Conservation (phyloP, 2,113 vertebrate genomes). For the Anoplopoma fimbria region DNA sequence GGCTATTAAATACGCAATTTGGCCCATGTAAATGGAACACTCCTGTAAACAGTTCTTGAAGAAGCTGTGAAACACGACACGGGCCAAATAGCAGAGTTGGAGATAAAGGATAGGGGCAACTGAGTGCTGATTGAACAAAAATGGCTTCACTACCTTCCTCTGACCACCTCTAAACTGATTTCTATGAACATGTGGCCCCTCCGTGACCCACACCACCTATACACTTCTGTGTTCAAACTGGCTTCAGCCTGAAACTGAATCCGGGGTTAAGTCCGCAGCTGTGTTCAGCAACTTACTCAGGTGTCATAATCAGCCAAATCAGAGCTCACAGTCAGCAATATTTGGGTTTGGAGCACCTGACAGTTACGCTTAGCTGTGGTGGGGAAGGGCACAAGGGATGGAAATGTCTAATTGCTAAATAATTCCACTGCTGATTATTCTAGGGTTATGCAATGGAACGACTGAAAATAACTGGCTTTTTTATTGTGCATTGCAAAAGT, state of each 20-base stretch:
- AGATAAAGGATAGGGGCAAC: conserved; percentile 79
- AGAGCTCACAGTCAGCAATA: conserved; percentile 55
- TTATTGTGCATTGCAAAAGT: neutral
- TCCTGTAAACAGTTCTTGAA: conserved; percentile 82
- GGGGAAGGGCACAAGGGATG: conserved; percentile 3
- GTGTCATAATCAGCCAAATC: conserved; percentile 62
- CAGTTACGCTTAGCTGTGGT: conserved; percentile 35
- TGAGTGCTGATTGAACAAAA: conserved; percentile 76
- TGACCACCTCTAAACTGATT: conserved; percentile 62
- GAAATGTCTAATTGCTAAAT: conserved; percentile 44
- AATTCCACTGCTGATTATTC: conserved; percentile 28
- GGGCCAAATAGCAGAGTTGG: conserved; percentile 80
- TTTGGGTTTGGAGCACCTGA: conserved; percentile 55
- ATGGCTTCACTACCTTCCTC: conserved; percentile 56
- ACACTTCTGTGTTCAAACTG: conserved; percentile 44
- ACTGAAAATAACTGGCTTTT: neutral
- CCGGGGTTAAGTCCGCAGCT: conserved; percentile 49
- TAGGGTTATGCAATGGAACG: conserved; percentile 18
- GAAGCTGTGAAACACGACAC: conserved; percentile 85
- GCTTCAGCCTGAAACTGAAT: conserved; percentile 62
- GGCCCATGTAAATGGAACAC: conserved; percentile 82
- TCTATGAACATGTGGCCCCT: conserved; percentile 68
- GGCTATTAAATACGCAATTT: conserved; percentile 81
- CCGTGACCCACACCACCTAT: conserved; percentile 36
- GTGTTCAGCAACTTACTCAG: conserved; percentile 62